These are phyloP conservation scores for Orthosia incerta DNA, from an alignment of 2,888 invertebrate genomes.

Conservation along the genomic window DNA sequence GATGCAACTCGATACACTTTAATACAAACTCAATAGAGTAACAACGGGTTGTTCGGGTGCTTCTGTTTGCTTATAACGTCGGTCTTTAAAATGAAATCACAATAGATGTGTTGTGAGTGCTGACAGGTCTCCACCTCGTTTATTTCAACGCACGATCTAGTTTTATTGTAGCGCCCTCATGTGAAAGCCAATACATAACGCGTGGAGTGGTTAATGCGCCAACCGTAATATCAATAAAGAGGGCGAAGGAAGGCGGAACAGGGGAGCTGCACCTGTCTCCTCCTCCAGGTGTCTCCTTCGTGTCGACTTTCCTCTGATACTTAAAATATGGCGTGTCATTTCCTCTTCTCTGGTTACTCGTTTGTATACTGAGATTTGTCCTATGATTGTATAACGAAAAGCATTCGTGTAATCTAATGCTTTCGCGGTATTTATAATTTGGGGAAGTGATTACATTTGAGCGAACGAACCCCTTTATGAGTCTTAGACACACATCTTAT, in stretches of 20 bases:
- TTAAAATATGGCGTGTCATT: constrained; percentile 88
- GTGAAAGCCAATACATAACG: constrained; percentile 83
- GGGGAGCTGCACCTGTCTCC: constrained; percentile 74
- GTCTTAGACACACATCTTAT: constrained; percentile 16
- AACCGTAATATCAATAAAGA: constrained; percentile 87
- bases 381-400: constrained; percentile 74
- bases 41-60: constrained; percentile 22
- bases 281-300: constrained; percentile 78
- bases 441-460: constrained; percentile 27
- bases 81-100: constrained; percentile 61
- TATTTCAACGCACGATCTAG: constrained; percentile 72
- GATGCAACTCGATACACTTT: constrained; percentile 60
- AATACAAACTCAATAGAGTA: constrained; percentile 37
- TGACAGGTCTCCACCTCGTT: constrained; percentile 45
- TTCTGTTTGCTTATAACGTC: constrained; percentile 41
- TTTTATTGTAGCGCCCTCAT: constrained; percentile 81
- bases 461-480: not conserved
- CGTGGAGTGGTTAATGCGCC: constrained; percentile 85
- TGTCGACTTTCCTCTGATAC: constrained; percentile 83
- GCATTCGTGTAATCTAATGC: constrained; percentile 73
- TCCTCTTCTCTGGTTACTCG: constrained; percentile 83
- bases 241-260: constrained; percentile 70
- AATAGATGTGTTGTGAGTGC: constrained; percentile 29
- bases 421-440: constrained; percentile 41
- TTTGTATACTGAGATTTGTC: constrained; percentile 82